Evolutionary conservation across 1,140 invertebrate genomes (phyloP).

Genomic region (Anastrepha obliqua): DNA sequence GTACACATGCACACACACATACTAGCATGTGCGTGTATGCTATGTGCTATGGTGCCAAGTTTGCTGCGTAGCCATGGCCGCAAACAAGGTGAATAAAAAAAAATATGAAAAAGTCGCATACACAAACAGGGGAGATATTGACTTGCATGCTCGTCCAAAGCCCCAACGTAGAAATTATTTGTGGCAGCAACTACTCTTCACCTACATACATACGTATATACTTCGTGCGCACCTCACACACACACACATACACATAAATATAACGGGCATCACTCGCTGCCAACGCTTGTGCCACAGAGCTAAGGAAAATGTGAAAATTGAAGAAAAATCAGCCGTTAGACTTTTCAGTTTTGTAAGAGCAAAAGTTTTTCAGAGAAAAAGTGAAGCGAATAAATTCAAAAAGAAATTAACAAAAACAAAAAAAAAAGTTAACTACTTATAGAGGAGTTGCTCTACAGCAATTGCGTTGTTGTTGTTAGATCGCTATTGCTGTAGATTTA

Average conservation of each 20-base stretch:
- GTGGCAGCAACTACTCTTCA: not conserved
- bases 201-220: not conserved
- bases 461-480: conserved; percentile 1
- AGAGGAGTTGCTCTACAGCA: not conserved
- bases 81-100: not conserved
- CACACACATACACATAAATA: not conserved
- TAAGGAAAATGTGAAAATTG: conserved; percentile 4
- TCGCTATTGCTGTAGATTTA: conserved; percentile 35
- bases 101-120: not conserved
- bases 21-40: not conserved
- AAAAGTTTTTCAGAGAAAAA: conserved; percentile 29
- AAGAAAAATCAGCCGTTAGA: conserved; percentile 47
- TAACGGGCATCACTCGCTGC: not conserved
- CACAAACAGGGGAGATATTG: not conserved
- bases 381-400: conserved; percentile 34
- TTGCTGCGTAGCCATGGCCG: not conserved
- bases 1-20: not conserved
- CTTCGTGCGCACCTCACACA: not conserved
- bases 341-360: conserved; percentile 33
- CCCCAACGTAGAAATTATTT: not conserved
- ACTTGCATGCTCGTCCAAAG: not conserved
- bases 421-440: not conserved
- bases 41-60: not conserved
- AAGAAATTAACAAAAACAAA: not conserved
- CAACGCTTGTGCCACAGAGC: not conserved